A percentile compares a stretch with the other conserved stretches of the same genome.
These are phyloP conservation scores for Macquaria australasica DNA, from an alignment of 2,113 vertebrate species.

Conservation along the genomic window DNA sequence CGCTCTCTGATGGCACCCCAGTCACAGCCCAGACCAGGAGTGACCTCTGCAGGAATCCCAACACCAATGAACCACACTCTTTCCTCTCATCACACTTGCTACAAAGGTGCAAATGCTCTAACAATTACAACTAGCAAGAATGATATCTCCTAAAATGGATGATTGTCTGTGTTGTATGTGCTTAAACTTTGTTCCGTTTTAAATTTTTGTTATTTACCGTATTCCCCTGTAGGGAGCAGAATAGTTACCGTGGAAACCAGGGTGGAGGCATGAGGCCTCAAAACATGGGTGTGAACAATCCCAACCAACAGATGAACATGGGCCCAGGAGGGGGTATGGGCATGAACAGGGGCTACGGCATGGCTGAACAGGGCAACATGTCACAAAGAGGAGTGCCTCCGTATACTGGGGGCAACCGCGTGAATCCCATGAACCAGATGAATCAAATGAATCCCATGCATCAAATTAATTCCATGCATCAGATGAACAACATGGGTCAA, in stretches of 20 bases:
- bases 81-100: conserved; percentile 96
- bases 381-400: conserved; percentile 78
- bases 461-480: conserved; percentile 44
- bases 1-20: conserved; percentile 94
- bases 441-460: conserved; percentile 58
- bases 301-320: conserved; percentile 87
- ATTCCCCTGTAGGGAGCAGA: conserved; percentile 88
- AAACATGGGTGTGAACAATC: conserved; percentile 82
- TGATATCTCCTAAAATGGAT: neutral
- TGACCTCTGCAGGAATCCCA: conserved; percentile 92
- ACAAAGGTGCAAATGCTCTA: conserved; percentile 87
- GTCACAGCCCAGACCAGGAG: conserved; percentile 96
- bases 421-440: conserved; percentile 72
- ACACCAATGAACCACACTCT: conserved; percentile 90
- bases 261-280: conserved; percentile 87
- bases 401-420: conserved; percentile 75
- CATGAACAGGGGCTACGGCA: conserved; percentile 81
- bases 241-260: conserved; percentile 90
- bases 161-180: neutral
- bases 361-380: conserved; percentile 82
- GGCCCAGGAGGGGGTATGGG: conserved; percentile 86
- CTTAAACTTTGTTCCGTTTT: neutral
- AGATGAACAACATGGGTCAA: conserved; percentile 32
- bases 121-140: neutral
- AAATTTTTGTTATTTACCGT: neutral